These are phyloP conservation scores for Heterodera carotae DNA, from an alignment of 1,140 invertebrate genomes.

Conservation along the genomic window DNA sequence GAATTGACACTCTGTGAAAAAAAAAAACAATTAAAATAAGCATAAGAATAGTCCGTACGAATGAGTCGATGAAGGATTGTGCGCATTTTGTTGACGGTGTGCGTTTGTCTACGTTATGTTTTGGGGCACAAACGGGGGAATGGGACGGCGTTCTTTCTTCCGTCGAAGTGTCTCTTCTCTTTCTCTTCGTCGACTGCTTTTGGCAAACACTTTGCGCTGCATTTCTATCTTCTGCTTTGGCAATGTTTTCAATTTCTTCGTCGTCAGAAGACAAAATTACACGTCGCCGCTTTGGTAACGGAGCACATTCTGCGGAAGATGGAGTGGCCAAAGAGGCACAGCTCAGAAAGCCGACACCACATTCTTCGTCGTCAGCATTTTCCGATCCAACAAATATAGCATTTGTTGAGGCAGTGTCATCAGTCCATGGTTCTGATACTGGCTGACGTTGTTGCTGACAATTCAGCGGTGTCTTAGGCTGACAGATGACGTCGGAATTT, in stretches of 20 bases:
- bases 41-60: not conserved
- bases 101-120: not conserved
- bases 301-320: constrained; percentile 13
- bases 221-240: not conserved
- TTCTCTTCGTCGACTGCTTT: constrained; percentile 11
- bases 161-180: not conserved
- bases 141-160: not conserved
- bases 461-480: not conserved
- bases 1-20: constrained; percentile 19
- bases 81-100: not conserved
- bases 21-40: constrained; percentile 15
- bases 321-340: constrained; percentile 11
- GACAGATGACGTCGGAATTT: not conserved
- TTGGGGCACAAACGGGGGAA: not conserved
- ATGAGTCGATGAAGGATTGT: constrained; percentile 49
- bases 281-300: constrained; percentile 39
- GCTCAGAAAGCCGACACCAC: constrained; percentile 28
- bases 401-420: constrained; percentile 2
- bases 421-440: not conserved
- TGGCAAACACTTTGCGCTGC: not conserved
- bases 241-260: constrained; percentile 33
- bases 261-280: constrained; percentile 55
- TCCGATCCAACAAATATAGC: constrained; percentile 8
- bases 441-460: constrained; percentile 4
- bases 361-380: constrained; percentile 13